A percentile compares a stretch with the other conserved stretches of the same genome.
Evolutionary conservation across 1,140 invertebrate genomes (phyloP).

Genomic region (Rhagoletis zephyria): DNA sequence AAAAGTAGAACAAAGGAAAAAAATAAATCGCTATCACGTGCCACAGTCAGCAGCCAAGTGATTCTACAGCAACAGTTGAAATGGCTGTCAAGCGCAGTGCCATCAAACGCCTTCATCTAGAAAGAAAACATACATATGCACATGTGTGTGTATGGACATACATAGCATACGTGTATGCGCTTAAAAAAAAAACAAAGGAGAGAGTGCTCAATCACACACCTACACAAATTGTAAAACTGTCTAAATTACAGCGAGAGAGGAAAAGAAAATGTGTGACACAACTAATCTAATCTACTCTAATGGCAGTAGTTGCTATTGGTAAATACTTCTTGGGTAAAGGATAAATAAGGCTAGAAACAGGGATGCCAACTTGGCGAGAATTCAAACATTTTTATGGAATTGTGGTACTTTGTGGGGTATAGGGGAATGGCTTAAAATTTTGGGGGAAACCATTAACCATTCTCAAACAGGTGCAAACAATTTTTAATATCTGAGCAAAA

Average conservation of each 20-base stretch:
- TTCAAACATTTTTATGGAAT: no score
- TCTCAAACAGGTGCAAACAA: no score
- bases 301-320: not conserved
- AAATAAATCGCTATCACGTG: constrained; percentile 31
- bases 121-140: no score
- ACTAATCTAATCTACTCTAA: not conserved
- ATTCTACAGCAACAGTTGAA: not conserved
- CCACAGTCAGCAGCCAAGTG: not conserved
- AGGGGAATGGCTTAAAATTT: no score
- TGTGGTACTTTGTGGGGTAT: no score
- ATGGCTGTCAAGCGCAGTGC: not conserved
- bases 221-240: not conserved
- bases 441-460: no score
- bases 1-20: not conserved
- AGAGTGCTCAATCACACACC: not conserved
- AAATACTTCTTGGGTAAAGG: not conserved
- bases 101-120: no score
- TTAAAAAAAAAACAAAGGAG: no score
- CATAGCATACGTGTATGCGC: no score
- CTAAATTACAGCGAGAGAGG: not conserved
- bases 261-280: constrained; percentile 19
- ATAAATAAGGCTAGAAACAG: not conserved
- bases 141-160: no score
- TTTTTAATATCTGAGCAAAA: no score
- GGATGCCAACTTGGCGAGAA: not conserved